These are phyloP conservation scores for Gopherus flavomarginatus DNA, from an alignment of 2,113 vertebrate species.

Conservation along the genomic window DNA sequence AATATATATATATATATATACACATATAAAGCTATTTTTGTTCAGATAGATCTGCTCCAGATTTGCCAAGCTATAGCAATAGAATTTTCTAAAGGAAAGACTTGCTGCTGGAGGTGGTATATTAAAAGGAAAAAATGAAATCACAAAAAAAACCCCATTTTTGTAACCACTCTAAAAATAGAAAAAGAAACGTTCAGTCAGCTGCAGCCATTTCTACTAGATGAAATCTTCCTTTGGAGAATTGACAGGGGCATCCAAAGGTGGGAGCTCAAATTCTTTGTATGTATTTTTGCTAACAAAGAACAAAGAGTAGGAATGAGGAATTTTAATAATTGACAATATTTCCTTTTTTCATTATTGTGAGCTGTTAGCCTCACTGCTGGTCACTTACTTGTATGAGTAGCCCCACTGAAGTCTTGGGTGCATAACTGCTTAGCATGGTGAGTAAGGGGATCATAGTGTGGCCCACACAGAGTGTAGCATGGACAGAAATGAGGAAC, in stretches of 20 bases:
- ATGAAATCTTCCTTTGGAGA: neutral
- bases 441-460: neutral
- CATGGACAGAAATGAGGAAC: neutral
- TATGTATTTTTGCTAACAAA: neutral
- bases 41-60: conserved; percentile 10
- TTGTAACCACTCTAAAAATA: conserved; percentile 17
- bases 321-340: neutral
- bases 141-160: neutral
- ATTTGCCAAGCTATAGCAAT: conserved; percentile 35
- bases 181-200: neutral
- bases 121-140: neutral
- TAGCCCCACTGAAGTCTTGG: neutral
- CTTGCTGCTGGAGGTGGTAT: neutral
- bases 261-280: neutral
- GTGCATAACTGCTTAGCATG: neutral
- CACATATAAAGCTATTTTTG: neutral
- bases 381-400: neutral
- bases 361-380: neutral
- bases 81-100: conserved; percentile 1
- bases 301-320: neutral
- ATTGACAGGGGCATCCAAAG: neutral
- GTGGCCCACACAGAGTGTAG: neutral
- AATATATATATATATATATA: neutral
- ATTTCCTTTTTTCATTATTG: neutral
- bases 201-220: neutral